These are phyloP conservation scores for Acanthis flammea DNA, from an alignment of 2,797 vertebrate species.

Conservation along the genomic window DNA sequence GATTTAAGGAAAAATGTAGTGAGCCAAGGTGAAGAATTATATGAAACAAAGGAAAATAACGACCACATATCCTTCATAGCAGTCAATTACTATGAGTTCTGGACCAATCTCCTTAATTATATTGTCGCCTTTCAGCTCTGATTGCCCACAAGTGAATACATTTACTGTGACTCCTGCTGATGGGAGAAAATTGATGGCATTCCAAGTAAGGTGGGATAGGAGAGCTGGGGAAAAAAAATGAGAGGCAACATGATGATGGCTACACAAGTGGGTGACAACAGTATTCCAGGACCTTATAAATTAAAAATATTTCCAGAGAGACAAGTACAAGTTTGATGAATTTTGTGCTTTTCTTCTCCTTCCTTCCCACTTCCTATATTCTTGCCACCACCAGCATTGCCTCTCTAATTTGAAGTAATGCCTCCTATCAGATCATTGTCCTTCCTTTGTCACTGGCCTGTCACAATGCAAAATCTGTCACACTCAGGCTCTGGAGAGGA, in stretches of 20 bases:
- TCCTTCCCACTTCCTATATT: neutral
- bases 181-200: constrained; percentile 88
- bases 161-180: constrained; percentile 88
- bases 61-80: constrained; percentile 93
- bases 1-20: constrained; percentile 72
- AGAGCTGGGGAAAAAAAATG: neutral
- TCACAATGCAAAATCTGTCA: accelerated
- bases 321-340: constrained; percentile 74
- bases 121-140: constrained; percentile 85
- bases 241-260: constrained; percentile 57
- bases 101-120: constrained; percentile 98
- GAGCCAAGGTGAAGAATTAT: constrained; percentile 77
- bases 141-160: constrained; percentile 80
- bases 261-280: constrained; percentile 73
- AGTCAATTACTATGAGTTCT: constrained; percentile 97
- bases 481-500: accelerated
- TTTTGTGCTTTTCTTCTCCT: constrained; percentile 54
- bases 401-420: neutral
- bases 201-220: constrained; percentile 75
- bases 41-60: constrained; percentile 81
- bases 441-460: neutral
- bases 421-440: constrained; percentile 23
- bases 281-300: constrained; percentile 78
- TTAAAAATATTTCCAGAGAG: constrained; percentile 81
- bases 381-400: neutral